Evolutionary conservation across 2,888 invertebrate species (phyloP), one percentile per base, ranked within the genome.

Genomic region (Dicranocentrus wangi): DNA sequence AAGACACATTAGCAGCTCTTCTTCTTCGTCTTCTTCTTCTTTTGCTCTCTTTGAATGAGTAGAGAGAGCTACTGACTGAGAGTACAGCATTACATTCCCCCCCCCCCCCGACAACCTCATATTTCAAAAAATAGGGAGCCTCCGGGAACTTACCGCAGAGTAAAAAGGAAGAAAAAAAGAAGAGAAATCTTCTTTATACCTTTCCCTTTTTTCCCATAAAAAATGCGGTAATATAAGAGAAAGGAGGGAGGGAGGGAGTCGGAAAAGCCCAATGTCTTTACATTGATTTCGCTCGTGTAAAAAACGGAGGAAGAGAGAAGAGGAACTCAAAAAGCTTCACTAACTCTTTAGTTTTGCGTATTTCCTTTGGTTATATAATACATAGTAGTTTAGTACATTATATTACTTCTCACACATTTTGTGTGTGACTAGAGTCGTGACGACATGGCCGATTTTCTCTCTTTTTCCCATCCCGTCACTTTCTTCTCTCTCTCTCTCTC

Each of bases 71-170:
- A 5, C 13, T 8, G 39, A 39, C 5, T 39, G n/a, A 39, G 51
- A n/a, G 51, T 51, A 72, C 47, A 55, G 63, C 47, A 55, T 43
- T 79, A 71, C 78, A 65, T n/a, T 39, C 13, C 39, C n/a, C 61
- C 63, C 63, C 70, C 65, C 23, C 47, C 25, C 61, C 66, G 79
- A 80, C 72, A 80, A 68, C 51, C 79, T 80, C 79, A 80, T 80
- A 80, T 80, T 80, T 80, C 79, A 80, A 80, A 80, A 72, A 80
- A 66, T 61, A 80, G 61, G 72, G 32, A 80, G 79, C 79, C 79
- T 80, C 32, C 60, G 60, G 79, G 79, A 80, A 68, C 68, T 68
- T 60, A 80, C 68, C 71, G 66, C 60, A 72, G 43, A 72, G 58
- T 72, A 69, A 17, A 23, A 43, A 42, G 17, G 53, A 61, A 21